These are phyloP conservation scores for Rhincodon typus DNA, from an alignment of 2,797 vertebrate genomes.

Conservation along the genomic window DNA sequence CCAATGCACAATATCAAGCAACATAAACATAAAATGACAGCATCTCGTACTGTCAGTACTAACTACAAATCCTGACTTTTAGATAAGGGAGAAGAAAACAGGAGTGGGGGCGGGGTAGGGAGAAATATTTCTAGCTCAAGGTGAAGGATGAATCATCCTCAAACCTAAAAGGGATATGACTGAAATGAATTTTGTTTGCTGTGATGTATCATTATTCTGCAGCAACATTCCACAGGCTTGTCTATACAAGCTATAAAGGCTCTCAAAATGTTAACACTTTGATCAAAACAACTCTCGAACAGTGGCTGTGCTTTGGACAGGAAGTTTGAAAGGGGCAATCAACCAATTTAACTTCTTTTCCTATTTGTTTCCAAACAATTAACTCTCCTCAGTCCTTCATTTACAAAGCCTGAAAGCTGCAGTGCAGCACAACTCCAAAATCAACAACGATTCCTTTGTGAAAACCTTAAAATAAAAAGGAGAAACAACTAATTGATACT, in stretches of 20 bases:
- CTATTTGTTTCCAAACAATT: background rate
- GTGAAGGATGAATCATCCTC: background rate
- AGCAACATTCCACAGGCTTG: slow-evolving; percentile 25
- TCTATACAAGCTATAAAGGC: slow-evolving; percentile 15
- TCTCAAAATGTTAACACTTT: slow-evolving; percentile 26
- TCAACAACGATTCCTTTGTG: background rate
- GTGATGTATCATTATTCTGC: background rate
- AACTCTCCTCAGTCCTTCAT: background rate
- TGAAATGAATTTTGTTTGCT: slow-evolving; percentile 20
- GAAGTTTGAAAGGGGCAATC: background rate
- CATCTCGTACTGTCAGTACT: background rate
- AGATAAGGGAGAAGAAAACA: background rate
- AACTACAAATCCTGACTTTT: background rate
- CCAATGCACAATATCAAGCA: slow-evolving; percentile 4
- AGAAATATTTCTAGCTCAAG: background rate
- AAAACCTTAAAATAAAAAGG: background rate
- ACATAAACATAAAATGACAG: background rate
- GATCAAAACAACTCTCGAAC: background rate
- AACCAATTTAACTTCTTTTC: background rate
- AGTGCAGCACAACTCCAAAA: background rate
- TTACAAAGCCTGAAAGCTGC: background rate
- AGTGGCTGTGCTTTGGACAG: background rate
- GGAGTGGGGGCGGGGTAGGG: background rate
- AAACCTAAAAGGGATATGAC: slow-evolving; percentile 13
- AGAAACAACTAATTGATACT: background rate